Evolutionary conservation across 2,113 vertebrate species (phyloP).

Genomic region (Campylorhamphus procurvoides): DNA sequence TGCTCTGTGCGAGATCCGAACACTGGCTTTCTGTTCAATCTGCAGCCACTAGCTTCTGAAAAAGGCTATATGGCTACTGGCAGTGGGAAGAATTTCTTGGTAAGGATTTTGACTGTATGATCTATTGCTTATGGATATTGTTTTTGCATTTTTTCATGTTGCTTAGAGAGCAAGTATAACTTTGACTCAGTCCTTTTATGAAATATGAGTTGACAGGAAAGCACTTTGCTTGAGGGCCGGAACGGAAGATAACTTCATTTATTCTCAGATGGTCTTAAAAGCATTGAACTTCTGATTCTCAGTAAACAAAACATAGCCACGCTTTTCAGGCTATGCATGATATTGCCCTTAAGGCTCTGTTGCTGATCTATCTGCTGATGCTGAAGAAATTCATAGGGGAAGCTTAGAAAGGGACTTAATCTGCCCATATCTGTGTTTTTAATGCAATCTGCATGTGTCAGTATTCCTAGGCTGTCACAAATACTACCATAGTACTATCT

Average conservation of each 20-base stretch:
- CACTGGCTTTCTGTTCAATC: slow-evolving; percentile 87
- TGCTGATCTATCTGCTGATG: not conserved
- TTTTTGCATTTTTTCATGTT: not conserved
- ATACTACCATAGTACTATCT: not conserved
- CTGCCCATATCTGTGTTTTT: not conserved
- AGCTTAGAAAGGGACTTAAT: not conserved
- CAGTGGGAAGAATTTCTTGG: slow-evolving; percentile 83
- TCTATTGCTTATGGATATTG: not conserved
- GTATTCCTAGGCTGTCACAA: not conserved
- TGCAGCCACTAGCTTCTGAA: slow-evolving; percentile 77
- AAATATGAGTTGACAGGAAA: not conserved
- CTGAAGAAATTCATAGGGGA: not conserved
- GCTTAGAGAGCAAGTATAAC: not conserved
- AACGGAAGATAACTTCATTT: not conserved
- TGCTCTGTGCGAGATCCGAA: slow-evolving; percentile 87
- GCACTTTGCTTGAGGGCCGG: not conserved
- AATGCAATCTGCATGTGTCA: not conserved
- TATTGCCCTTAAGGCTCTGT: not conserved
- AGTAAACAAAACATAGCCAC: not conserved
- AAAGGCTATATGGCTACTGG: slow-evolving; percentile 71
- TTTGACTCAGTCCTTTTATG: not conserved
- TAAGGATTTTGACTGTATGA: slow-evolving; percentile 39
- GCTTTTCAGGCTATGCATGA: not conserved
- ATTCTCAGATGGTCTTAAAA: not conserved
- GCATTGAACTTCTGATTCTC: not conserved